Percentiles rank a stretch among this genome's conserved stretches.
phyloP scores from a whole-genome alignment of 2,888 invertebrate species.

The Keiferia lycopersicella region DNA sequence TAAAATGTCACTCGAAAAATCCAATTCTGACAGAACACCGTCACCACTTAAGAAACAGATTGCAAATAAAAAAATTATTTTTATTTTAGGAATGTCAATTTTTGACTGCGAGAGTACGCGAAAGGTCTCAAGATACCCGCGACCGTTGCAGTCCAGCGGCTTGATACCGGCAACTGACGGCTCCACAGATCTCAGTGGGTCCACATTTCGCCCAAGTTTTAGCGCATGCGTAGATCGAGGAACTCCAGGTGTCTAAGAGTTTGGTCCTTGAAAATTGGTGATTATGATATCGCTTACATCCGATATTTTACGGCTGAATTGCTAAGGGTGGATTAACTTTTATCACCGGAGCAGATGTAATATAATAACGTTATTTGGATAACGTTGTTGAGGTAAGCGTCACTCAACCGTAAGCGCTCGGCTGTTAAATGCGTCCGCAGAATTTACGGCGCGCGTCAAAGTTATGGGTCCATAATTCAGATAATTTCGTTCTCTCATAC shows the following conservation, averaged over 20 bases:
- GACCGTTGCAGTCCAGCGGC: constrained; percentile 39
- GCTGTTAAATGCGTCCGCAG: constrained; percentile 2
- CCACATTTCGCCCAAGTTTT: constrained; percentile 52
- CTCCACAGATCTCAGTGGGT: constrained; percentile 31
- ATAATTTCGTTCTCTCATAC: too few relatives aligned
- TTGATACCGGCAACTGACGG: constrained; percentile 53
- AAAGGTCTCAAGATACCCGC: not conserved
- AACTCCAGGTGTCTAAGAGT: constrained; percentile 49
- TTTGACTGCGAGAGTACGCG: constrained; percentile 16
- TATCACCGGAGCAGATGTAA: constrained; percentile 15
- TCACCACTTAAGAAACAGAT: constrained; percentile 13
- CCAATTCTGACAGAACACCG: constrained; percentile 8
- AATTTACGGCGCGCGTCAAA: not conserved
- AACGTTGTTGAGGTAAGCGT: constrained; percentile 10
- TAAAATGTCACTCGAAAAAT: constrained; percentile 12
- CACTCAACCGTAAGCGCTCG: constrained; percentile 4
- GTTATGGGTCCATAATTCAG: not conserved
- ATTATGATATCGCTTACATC: constrained; percentile 25
- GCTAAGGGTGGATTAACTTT: constrained; percentile 18
- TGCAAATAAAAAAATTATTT: not conserved
- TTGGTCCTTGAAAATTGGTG: constrained; percentile 50
- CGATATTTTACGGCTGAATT: constrained; percentile 23
- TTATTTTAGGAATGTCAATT: not conserved
- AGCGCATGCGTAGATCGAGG: constrained; percentile 55
- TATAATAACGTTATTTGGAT: constrained; percentile 17